Evolutionary conservation across 2,797 vertebrate genomes (phyloP), one percentile per base, ranked within the genome.

Genomic region (Mallotus villosus): DNA sequence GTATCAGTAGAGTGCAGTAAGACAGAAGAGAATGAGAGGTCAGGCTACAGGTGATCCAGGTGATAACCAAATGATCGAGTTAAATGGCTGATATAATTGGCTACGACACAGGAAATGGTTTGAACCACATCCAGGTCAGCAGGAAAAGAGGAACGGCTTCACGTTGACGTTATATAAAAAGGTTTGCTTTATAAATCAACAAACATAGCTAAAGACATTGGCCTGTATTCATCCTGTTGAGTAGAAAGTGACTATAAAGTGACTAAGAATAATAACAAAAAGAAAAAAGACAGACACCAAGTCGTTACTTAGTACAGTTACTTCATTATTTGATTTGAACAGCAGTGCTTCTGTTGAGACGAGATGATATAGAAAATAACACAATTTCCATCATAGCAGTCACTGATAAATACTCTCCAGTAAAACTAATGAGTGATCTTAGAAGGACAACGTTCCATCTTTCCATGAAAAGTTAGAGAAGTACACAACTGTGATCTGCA

Each of bases 341-440:
- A 37, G 68, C 69, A 63, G 64, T 72, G 32, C 6, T 29, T 17
- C 24, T 59, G 19, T 63, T 29, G 19, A 62, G n/a, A 55, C 32
- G 19, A 66, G 21, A 17, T 11, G 37, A 21, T 63, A 46, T 25
- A 78, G 19, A 58, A 58, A 67, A 8, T 32, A 64, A 66, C 17
- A 34, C 16, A 32, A 17, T 53, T 46, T 60, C 21, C 51, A 78
- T 53, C 37, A 49, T 66, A 65, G 34, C 16, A 21, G 24, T 69
- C 41, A 63, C 29, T 69, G 21, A 51, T 55, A 68, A 27, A 60
- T 81, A 57, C 34, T 63, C 58, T 62, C 49, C 70, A 78, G 53
- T 58, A 32, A 24, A 72, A 49, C 51, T 55, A 55, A 5, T 14
- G 14, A n/a, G 41, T 14, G 41, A 46, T 11, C 34, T 37, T 37